Base-by-base conservation (phyloP, 2,797 vertebrate species). In the Trematomus bernacchii region DNA sequence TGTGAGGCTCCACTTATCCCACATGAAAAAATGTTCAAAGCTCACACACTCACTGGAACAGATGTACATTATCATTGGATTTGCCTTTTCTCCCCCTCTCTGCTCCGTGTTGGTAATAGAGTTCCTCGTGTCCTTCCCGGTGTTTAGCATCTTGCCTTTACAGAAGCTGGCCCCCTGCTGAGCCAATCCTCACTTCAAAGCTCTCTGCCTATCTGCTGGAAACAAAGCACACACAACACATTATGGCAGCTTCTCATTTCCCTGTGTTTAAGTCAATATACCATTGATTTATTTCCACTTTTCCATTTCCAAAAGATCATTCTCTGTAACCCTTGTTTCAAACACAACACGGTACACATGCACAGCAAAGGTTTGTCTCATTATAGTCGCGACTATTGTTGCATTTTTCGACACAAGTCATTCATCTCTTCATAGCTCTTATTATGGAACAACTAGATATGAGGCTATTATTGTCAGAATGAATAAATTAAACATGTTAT, bases 41-140 rank as follows among this genome's bases (percentile, higher is more conserved):
- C 96, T 95, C 96, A 96, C 97, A 98, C 97, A 98, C 96, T 97
- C 95, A 94, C 95, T 96, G 96, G 97, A 98, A 98, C 97, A 98
- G 97, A 99, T 98, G 97, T 97, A 98, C 96, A 98, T 98, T 98
- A 98, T 99, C 97, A 97, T 96, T 96, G 97, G 96, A 96, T 98
- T 97, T 96, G 96, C 96, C 94, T 96, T 91, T 93, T 95, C 89
- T 92, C 86, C 92, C 72, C 93, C 93, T 96, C 93, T 96, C 93
- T 96, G 94, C 95, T 95, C 92, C 95, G 96, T 96, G 96, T 96
- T 95, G 95, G 94, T 97, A 97, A 97, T 96, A 96, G 96, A 95
- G 95, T 96, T 96, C 93, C 93, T 91, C 94, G 89, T 95, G 95
- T 96, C 95, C 95, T 93, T 92, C 93, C 95, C 94, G 90, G 94